Percentiles rank a stretch among this genome's conserved stretches.
Evolutionary conservation across 2,113 vertebrate genomes (phyloP).

Genomic region (Edolisoma coerulescens): DNA sequence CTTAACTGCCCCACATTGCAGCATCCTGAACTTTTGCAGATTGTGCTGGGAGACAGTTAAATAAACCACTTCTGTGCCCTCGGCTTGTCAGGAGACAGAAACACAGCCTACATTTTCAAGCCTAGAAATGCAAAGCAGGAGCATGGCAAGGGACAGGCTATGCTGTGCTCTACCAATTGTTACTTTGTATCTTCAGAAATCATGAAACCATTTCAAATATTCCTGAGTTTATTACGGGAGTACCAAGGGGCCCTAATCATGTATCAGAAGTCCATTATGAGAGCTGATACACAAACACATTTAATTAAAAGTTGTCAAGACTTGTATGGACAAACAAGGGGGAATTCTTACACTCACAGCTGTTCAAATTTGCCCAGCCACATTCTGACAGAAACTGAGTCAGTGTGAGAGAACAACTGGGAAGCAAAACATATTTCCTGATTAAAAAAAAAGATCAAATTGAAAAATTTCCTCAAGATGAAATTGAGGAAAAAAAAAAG

Average conservation of each 20-base stretch:
- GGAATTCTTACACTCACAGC: neutral
- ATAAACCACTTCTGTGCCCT: neutral
- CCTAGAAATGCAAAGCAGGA: neutral
- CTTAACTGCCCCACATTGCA: neutral
- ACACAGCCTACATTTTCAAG: neutral
- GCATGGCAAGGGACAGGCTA: neutral
- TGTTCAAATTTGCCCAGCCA: neutral
- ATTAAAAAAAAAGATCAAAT: neutral
- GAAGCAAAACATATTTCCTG: neutral
- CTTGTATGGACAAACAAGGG: neutral
- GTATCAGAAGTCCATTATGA: neutral
- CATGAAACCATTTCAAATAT: neutral
- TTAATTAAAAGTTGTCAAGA: conserved; percentile 33
- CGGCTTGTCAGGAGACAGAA: neutral
- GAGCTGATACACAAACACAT: neutral
- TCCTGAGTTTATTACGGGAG: neutral
- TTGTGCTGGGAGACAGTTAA: neutral
- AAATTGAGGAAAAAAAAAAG: neutral
- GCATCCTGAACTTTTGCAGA: neutral
- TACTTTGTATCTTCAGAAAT: neutral
- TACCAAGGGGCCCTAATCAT: neutral
- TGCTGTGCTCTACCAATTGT: neutral
- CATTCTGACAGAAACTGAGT: neutral
- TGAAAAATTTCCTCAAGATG: neutral
- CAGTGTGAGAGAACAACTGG: neutral